Evolutionary conservation across 2,888 invertebrate species (phyloP).

Genomic region (Lasioglossum lativentre): DNA sequence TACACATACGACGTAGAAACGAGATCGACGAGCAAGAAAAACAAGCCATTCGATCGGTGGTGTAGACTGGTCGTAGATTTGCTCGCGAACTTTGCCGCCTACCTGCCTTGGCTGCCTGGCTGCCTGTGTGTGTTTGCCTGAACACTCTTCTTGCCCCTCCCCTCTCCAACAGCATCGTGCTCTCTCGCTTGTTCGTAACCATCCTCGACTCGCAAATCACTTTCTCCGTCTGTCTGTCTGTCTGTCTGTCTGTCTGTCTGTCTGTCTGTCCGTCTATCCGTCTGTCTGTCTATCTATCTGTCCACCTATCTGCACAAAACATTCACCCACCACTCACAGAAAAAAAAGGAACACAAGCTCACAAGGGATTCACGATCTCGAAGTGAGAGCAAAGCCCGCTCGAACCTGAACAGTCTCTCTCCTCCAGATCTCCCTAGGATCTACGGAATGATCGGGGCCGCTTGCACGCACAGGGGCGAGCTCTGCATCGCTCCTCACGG

Average conservation of each 20-base stretch:
- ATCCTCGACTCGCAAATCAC: not conserved
- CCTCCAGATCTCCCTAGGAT: not conserved
- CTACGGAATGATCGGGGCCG: not conserved
- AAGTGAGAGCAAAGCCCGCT: slow-evolving; percentile 14
- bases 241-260: not conserved
- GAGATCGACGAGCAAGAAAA: not conserved
- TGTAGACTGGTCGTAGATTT: not conserved
- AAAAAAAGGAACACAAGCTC: slow-evolving; percentile 10
- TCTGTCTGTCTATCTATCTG: slow-evolving; percentile 3
- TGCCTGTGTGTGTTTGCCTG: slow-evolving; percentile 66
- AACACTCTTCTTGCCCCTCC: slow-evolving; percentile 49
- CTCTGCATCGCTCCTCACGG: slow-evolving; percentile 27
- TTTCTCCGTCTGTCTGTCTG: not conserved
- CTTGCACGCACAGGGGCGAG: slow-evolving; percentile 22
- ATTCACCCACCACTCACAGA: slow-evolving; percentile 51
- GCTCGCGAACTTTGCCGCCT: slow-evolving; percentile 49
- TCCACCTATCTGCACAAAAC: slow-evolving; percentile 50
- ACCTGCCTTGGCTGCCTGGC: slow-evolving; percentile 66
- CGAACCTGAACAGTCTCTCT: not conserved
- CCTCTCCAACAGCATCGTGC: slow-evolving; percentile 57
- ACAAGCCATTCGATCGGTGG: not conserved
- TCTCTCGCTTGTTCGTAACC: slow-evolving; percentile 40
- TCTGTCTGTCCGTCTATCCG: no score
- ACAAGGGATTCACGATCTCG: slow-evolving; percentile 8
- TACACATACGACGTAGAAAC: not conserved